A percentile compares a stretch with the other conserved stretches of the same genome.
Evolutionary conservation across 2,888 invertebrate genomes (phyloP).

Genomic region (Anoplius nigerrimus): DNA sequence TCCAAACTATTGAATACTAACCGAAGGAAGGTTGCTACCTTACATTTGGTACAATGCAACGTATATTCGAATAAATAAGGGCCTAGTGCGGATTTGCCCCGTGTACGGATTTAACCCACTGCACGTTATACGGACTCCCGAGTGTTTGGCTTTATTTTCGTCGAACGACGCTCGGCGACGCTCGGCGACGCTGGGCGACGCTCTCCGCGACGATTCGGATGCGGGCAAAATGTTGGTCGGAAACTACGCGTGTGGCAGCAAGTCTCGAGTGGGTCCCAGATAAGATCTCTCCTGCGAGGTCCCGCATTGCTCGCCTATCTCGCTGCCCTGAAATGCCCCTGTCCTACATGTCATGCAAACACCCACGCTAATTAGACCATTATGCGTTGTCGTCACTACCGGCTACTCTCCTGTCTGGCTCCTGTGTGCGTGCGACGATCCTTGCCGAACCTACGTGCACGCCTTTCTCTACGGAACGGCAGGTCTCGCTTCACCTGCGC

Average conservation of each 20-base stretch:
- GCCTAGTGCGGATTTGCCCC: no score
- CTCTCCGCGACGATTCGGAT: not conserved
- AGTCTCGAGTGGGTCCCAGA: constrained; percentile 28
- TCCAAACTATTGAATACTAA: no score
- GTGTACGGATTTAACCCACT: no score
- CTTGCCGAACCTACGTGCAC: no score
- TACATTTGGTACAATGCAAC: no score
- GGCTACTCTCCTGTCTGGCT: constrained; percentile 24
- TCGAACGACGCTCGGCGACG: no score
- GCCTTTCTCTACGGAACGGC: not conserved
- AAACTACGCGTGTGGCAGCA: constrained; percentile 44
- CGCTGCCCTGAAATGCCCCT: constrained; percentile 37
- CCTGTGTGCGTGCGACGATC: constrained; percentile 18
- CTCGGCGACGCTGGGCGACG: no score
- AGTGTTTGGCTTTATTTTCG: no score
- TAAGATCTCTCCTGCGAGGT: constrained; percentile 43
- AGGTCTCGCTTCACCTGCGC: not conserved
- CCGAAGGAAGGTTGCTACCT: no score
- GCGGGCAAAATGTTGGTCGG: constrained; percentile 25
- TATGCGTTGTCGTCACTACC: constrained; percentile 50
- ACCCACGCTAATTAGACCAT: constrained; percentile 64
- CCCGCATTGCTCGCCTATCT: constrained; percentile 23
- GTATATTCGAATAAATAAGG: no score
- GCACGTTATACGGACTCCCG: no score
- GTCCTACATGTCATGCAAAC: constrained; percentile 63